Evolutionary conservation across 2,113 vertebrate species (phyloP), one percentile per base, ranked within the genome.

Genomic region (Stegostoma tigrinum): DNA sequence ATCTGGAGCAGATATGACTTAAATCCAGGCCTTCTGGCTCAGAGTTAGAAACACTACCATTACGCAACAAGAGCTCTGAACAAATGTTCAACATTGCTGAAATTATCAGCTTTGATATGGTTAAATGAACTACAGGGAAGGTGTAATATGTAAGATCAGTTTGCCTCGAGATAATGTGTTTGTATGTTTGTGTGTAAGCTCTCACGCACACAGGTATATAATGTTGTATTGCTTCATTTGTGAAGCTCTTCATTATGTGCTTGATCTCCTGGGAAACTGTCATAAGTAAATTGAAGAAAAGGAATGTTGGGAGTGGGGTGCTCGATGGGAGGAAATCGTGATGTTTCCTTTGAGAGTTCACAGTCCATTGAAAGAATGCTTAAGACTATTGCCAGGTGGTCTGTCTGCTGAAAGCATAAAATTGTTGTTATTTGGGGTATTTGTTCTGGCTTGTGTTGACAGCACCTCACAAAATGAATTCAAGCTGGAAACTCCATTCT

Each of bases 401-500:
- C 12, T 30, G 45, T 15, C 67, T 75, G 42, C 42, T 95, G 94
- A 70, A 95, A 95, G 38, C 64, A 45, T 70, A 52, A 72, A 27
- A 72, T 75, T 95, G 68, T 42, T 75, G 72, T 75, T 75, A 75
- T 95, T 95, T 52, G 42, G 93, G 67, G 42, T 52, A 95, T 75
- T 95, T 75, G 67, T 95, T 72, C 68, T 52, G 94, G 45, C 68
- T 45, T 52, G 67, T 72, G 24, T 30, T 95, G 67, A 72, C 42
- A 95, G 67, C 42, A 72, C 42, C 68, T 95, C 38, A 75, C 94
- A 61, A 95, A 95, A 95, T 95, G 94, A 95, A 95, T 95, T 48
- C 94, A 34, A 72, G 68, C 94, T 95, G 94, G 42, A 95, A 95
- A 95, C 94, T 70, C 66, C 38, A 95, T 52, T 72, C 67, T 75